Conservation (phyloP, 2,113 vertebrate genomes). For the Otolemur garnettii region DNA sequence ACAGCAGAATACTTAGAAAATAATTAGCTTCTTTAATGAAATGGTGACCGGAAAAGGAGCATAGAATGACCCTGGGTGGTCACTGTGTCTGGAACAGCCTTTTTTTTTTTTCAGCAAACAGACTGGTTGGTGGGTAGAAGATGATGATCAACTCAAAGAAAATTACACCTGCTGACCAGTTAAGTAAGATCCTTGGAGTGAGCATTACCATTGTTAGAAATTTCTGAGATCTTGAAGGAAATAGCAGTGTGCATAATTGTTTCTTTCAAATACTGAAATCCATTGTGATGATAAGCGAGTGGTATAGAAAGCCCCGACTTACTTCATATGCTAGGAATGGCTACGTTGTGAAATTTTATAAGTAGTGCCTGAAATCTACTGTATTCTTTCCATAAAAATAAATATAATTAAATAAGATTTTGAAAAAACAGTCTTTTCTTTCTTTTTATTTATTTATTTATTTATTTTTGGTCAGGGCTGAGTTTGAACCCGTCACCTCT, state of each 20-base stretch:
- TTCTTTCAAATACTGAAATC: neutral
- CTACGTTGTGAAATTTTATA: neutral
- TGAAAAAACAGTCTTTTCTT: neutral
- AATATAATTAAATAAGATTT: neutral
- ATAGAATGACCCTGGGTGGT: slow-evolving; percentile 42
- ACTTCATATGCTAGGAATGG: neutral
- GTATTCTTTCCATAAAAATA: neutral
- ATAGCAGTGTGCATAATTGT: neutral
- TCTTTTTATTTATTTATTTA: no score
- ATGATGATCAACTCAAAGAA: slow-evolving; percentile 63
- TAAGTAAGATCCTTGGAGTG: neutral
- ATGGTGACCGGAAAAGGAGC: neutral
- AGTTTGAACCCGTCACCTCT: no score
- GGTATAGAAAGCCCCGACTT: neutral
- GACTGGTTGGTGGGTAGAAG: slow-evolving; percentile 56
- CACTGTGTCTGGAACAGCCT: slow-evolving; percentile 48
- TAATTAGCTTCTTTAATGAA: slow-evolving; percentile 70
- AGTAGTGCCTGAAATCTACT: neutral
- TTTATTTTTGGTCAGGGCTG: no score
- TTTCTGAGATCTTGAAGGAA: neutral
- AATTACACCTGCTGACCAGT: slow-evolving; percentile 50
- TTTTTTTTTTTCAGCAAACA: neutral
- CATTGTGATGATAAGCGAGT: neutral
- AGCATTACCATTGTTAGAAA: neutral
- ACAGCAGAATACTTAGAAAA: neutral